Conservation (phyloP, 2,113 vertebrate species). For the Nibea coibor region DNA sequence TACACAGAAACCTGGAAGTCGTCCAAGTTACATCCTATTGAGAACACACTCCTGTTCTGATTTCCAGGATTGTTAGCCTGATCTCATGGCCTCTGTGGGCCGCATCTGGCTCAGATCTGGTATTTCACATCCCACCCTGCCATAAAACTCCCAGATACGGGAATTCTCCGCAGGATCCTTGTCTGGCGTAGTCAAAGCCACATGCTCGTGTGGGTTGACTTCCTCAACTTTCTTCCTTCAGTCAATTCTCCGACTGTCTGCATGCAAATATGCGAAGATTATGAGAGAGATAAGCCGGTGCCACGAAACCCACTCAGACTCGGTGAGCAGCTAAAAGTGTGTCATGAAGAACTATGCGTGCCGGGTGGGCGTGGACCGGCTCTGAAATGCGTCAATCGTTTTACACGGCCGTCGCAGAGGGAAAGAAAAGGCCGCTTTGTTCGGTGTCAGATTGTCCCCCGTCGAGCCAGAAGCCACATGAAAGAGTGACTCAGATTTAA, state of each 20-base stretch:
- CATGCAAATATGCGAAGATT: constrained; percentile 36
- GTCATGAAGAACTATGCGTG: constrained; percentile 56
- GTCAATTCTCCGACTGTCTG: constrained; percentile 36
- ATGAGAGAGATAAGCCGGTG: constrained; percentile 35
- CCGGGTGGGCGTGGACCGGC: constrained; percentile 50
- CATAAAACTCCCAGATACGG: background rate
- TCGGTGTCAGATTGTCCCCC: constrained; percentile 22
- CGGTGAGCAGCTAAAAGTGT: constrained; percentile 54
- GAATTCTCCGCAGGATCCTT: constrained; percentile 10
- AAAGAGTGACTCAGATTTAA: constrained; percentile 69
- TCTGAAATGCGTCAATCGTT: constrained; percentile 59
- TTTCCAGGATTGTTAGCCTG: background rate
- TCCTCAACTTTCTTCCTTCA: constrained; percentile 31
- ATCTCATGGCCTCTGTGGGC: constrained; percentile 6
- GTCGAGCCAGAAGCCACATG: constrained; percentile 48
- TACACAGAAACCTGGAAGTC: background rate
- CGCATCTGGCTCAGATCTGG: constrained; percentile 8
- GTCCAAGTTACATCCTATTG: background rate
- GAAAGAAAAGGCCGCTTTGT: constrained; percentile 77
- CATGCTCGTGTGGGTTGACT: constrained; percentile 53
- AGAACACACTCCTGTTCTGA: background rate
- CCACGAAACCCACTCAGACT: constrained; percentile 33
- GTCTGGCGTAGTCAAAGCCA: constrained; percentile 21
- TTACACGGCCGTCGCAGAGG: constrained; percentile 2
- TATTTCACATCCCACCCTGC: constrained; percentile 23